These are phyloP conservation scores for Calidris pugnax DNA, from an alignment of 2,113 vertebrate genomes.

Conservation along the genomic window DNA sequence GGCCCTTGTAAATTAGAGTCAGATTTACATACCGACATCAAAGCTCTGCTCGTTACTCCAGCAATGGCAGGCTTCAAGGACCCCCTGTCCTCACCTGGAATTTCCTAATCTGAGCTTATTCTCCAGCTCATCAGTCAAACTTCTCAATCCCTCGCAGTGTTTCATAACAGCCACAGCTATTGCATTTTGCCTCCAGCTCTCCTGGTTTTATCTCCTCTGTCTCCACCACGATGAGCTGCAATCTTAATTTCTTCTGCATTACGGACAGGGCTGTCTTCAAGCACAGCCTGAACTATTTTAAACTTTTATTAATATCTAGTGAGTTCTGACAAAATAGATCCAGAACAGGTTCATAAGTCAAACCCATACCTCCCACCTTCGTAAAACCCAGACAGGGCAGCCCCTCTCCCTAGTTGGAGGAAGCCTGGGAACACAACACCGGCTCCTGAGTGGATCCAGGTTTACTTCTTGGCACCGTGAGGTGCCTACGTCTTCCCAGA, in stretches of 20 bases:
- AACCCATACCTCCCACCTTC: neutral
- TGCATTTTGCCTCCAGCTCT: neutral
- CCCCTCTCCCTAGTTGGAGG: neutral
- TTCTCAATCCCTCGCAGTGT: fast-evolving
- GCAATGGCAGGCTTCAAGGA: neutral
- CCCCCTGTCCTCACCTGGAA: neutral
- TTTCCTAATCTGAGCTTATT: neutral
- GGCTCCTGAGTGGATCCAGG: neutral
- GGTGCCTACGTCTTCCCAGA: neutral
- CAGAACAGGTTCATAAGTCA: neutral
- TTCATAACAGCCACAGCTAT: neutral
- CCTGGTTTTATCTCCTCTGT: neutral
- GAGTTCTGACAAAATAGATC: slow-evolving; percentile 2
- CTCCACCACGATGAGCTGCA: neutral
- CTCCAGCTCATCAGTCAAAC: neutral
- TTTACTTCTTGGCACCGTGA: neutral
- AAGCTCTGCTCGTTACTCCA: neutral
- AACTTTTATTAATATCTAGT: neutral
- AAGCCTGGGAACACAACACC: neutral
- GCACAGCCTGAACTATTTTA: slow-evolving; percentile 7
- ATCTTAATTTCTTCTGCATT: neutral
- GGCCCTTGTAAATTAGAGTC: neutral
- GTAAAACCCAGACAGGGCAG: neutral
- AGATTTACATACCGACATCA: neutral
- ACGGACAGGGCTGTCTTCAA: neutral